These are phyloP conservation scores for Colinus virginianus DNA, from an alignment of 2,113 vertebrate genomes.

Conservation along the genomic window DNA sequence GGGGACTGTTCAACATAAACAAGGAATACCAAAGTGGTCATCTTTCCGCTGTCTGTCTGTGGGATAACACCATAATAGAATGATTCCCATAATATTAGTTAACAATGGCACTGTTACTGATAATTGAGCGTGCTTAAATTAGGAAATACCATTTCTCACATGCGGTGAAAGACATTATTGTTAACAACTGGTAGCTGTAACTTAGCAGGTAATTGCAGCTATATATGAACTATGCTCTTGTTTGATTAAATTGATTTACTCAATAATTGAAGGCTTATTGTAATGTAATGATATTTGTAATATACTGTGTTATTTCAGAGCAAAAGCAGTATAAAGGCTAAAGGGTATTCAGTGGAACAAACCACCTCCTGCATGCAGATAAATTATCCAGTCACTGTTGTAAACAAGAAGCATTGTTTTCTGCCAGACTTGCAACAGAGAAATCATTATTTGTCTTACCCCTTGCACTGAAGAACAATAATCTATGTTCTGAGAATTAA, in stretches of 20 bases:
- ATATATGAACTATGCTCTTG: background rate
- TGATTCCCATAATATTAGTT: background rate
- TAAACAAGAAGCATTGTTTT: constrained; percentile 44
- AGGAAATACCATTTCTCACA: background rate
- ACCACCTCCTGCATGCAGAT: constrained; percentile 16
- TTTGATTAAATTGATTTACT: constrained; percentile 39
- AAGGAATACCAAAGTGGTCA: background rate
- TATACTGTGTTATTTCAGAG: constrained; percentile 33
- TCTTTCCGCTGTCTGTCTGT: background rate
- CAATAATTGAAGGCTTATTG: constrained; percentile 20
- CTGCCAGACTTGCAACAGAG: constrained; percentile 61
- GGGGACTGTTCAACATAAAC: accelerated
- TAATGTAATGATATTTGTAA: constrained; percentile 1
- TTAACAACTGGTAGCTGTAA: background rate
- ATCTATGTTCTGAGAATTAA: constrained; percentile 47
- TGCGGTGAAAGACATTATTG: constrained; percentile 7
- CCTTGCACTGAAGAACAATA: constrained; percentile 29
- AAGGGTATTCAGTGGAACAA: constrained; percentile 43
- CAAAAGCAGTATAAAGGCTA: constrained; percentile 36
- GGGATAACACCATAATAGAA: background rate
- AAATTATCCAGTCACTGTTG: constrained; percentile 9
- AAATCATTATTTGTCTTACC: constrained; percentile 50
- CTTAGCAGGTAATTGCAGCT: constrained; percentile 44
- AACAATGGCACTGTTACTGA: background rate
- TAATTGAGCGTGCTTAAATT: background rate